A percentile compares a stretch with the other conserved stretches of the same genome.
Evolutionary conservation across 2,113 vertebrate species (phyloP).

Genomic region (Limanda limanda): DNA sequence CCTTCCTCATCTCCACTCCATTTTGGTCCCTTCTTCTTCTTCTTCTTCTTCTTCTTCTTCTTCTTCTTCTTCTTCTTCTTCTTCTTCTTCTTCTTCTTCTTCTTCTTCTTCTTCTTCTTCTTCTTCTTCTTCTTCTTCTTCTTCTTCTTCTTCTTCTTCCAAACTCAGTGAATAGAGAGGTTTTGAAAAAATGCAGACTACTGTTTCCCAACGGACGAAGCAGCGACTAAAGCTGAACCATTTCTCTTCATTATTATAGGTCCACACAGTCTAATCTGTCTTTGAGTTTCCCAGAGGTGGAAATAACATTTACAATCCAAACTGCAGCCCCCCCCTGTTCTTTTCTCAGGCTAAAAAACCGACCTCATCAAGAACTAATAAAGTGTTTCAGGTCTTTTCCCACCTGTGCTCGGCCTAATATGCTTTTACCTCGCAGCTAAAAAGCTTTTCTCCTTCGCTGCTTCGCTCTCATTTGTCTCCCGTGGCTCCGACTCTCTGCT

Average conservation of each 20-base stretch:
- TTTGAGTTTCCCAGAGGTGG: slow-evolving; percentile 15
- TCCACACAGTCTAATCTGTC: slow-evolving; percentile 7
- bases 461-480: slow-evolving; percentile 39
- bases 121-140: too few relatives aligned
- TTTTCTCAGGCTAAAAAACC: slow-evolving; percentile 11
- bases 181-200: too few relatives aligned
- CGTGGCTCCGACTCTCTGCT: slow-evolving; percentile 3
- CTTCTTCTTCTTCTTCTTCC: too few relatives aligned
- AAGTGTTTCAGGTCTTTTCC: slow-evolving; percentile 31
- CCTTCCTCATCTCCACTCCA: slow-evolving; percentile 2
- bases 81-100: too few relatives aligned
- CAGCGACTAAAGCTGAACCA: neutral
- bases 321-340: neutral
- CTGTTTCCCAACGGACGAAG: too few relatives aligned
- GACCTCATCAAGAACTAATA: slow-evolving; percentile 52
- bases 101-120: too few relatives aligned
- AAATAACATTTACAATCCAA: slow-evolving; percentile 28
- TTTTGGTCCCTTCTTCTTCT: too few relatives aligned
- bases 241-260: neutral
- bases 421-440: slow-evolving; percentile 47
- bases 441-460: slow-evolving; percentile 59
- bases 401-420: slow-evolving; percentile 52
- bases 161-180: too few relatives aligned
- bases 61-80: too few relatives aligned
- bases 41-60: too few relatives aligned